These are phyloP conservation scores for Nothoprocta perdicaria DNA, from an alignment of 2,113 vertebrate species.

Conservation along the genomic window DNA sequence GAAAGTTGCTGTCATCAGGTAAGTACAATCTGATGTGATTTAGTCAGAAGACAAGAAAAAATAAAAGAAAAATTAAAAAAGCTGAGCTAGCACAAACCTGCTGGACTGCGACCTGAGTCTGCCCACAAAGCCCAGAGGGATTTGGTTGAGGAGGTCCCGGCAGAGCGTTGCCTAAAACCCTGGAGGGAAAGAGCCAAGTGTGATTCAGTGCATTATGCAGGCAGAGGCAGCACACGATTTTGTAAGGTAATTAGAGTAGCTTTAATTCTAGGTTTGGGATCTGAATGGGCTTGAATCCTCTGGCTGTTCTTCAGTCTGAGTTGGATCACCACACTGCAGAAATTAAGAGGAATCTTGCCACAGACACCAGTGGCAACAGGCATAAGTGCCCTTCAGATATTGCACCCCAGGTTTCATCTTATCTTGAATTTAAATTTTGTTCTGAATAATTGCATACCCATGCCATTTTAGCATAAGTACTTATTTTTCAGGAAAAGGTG, in stretches of 20 bases:
- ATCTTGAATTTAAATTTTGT: not conserved
- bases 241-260: slow-evolving; percentile 29
- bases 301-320: not conserved
- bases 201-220: slow-evolving; percentile 23
- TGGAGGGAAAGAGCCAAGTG: slow-evolving; percentile 32
- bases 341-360: not conserved
- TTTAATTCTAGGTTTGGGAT: slow-evolving; percentile 35
- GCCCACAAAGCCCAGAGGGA: not conserved
- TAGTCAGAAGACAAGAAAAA: slow-evolving; percentile 49
- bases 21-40: slow-evolving; percentile 65
- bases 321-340: not conserved
- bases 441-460: slow-evolving; percentile 5
- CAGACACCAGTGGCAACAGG: not conserved
- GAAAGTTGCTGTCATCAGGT: slow-evolving; percentile 61
- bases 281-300: slow-evolving; percentile 15
- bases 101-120: slow-evolving; percentile 41
- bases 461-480: not conserved
- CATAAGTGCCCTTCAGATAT: not conserved
- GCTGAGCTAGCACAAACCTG: slow-evolving; percentile 49
- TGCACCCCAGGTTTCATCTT: not conserved
- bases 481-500: not conserved
- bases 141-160: slow-evolving; percentile 37
- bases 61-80: not conserved
- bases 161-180: slow-evolving; percentile 52
- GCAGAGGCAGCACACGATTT: slow-evolving; percentile 40